Evolutionary conservation across 2,113 vertebrate species (phyloP).

Genomic region (Stomatorhinus ivindoensis): DNA sequence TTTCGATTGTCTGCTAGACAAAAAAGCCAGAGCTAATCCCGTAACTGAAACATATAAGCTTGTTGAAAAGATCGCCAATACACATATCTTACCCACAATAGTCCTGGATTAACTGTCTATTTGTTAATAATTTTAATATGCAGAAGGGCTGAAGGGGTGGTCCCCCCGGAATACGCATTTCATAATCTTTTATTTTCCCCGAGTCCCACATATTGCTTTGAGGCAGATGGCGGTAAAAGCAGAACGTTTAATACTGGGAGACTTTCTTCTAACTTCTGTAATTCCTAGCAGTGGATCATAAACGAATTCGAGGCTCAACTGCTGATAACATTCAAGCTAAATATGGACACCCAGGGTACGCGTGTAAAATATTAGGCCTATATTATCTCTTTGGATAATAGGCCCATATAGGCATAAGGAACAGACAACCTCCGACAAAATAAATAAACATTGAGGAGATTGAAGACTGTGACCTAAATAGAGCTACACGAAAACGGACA

Average conservation of each 20-base stretch:
- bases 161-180: slow-evolving; percentile 18
- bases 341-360: neutral
- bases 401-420: neutral
- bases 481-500: neutral
- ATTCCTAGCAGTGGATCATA: neutral
- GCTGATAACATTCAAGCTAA: neutral
- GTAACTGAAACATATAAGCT: slow-evolving; percentile 55
- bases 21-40: slow-evolving; percentile 52
- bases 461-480: neutral
- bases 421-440: neutral
- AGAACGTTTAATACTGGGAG: neutral
- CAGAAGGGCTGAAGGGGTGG: neutral
- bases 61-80: slow-evolving; percentile 62
- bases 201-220: neutral
- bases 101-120: slow-evolving; percentile 38
- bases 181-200: neutral
- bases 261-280: neutral
- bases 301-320: neutral
- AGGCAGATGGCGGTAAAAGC: neutral
- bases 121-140: slow-evolving; percentile 54
- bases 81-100: slow-evolving; percentile 47
- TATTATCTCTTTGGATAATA: neutral
- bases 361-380: neutral
- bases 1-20: slow-evolving; percentile 51
- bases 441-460: neutral